Conservation (phyloP, 2,888 invertebrate species). For the Euclidia mi region DNA sequence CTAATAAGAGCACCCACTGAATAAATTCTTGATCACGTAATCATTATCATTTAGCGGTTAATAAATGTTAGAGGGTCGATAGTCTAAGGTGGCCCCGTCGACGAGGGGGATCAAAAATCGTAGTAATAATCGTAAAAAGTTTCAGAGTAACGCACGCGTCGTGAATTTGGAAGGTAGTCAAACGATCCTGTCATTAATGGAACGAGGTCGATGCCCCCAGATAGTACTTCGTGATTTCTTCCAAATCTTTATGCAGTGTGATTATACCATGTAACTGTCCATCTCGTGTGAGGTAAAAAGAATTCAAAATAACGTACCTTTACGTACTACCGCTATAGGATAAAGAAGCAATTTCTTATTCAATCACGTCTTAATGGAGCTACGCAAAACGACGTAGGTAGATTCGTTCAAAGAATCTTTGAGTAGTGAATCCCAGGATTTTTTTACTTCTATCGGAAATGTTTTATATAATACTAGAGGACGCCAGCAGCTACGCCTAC, state of each 20-base stretch:
- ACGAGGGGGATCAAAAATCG: too few species aligned
- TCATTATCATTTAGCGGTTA: too few species aligned
- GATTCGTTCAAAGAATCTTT: slow-evolving; percentile 31
- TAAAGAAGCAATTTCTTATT: slow-evolving; percentile 51
- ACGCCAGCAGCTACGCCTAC: too few species aligned
- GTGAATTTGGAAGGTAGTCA: slow-evolving; percentile 80
- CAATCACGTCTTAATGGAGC: slow-evolving; percentile 51
- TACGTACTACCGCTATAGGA: slow-evolving; percentile 17
- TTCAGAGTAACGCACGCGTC: too few species aligned
- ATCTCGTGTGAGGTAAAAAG: slow-evolving; percentile 42
- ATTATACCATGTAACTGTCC: slow-evolving; percentile 46
- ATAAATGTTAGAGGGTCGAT: too few species aligned
- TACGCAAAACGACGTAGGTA: slow-evolving; percentile 26
- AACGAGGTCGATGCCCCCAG: slow-evolving; percentile 63
- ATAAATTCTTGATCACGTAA: too few species aligned
- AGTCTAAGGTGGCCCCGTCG: too few species aligned
- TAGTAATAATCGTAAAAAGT: too few species aligned
- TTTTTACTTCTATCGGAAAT: background rate
- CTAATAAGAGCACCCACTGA: too few species aligned
- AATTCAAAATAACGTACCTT: slow-evolving; percentile 38
- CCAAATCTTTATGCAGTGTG: slow-evolving; percentile 50
- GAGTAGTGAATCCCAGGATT: slow-evolving; percentile 27
- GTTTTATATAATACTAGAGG: too few species aligned
- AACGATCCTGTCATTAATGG: slow-evolving; percentile 76
- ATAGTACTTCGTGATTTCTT: slow-evolving; percentile 62